Conservation (phyloP, 1,140 invertebrate species). For the Aphidius gifuensis region DNA sequence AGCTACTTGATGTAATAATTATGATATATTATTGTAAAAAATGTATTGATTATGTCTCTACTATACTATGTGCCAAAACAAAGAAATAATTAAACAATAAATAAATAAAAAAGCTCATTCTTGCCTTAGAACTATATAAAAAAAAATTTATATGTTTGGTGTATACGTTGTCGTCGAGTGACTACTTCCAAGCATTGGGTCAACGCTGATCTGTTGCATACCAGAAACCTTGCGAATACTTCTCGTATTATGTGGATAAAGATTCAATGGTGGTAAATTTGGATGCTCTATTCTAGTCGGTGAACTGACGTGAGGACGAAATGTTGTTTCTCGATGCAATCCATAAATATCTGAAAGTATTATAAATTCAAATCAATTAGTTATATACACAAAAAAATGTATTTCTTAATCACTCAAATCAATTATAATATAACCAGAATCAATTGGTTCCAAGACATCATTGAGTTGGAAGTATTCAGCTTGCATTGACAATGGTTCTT, state of each 20-base stretch:
- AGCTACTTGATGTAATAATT: no score
- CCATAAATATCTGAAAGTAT: constrained; percentile 34
- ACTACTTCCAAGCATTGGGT: constrained; percentile 49
- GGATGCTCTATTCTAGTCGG: constrained; percentile 77
- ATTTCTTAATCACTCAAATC: neutral
- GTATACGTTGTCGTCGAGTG: constrained; percentile 28
- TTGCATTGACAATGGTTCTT: constrained; percentile 66
- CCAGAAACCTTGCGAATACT: constrained; percentile 57
- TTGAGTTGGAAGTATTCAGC: constrained; percentile 70
- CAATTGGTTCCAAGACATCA: constrained; percentile 52
- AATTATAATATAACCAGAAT: constrained; percentile 35
- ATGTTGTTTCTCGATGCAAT: constrained; percentile 33
- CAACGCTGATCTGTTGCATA: constrained; percentile 61
- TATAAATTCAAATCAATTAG: no score
- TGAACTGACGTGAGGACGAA: constrained; percentile 66
- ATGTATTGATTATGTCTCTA: no score
- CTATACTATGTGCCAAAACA: no score
- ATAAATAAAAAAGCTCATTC: no score
- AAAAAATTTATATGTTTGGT: constrained; percentile 6
- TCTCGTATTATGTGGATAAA: constrained; percentile 59
- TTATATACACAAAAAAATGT: no score
- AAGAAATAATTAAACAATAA: no score
- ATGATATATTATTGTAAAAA: no score
- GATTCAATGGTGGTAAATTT: constrained; percentile 71
- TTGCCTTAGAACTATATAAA: no score